A percentile compares a stretch with the other conserved stretches of the same genome.
Conservation (phyloP, 1,140 invertebrate species). For the Leptopilina boulardi region DNA sequence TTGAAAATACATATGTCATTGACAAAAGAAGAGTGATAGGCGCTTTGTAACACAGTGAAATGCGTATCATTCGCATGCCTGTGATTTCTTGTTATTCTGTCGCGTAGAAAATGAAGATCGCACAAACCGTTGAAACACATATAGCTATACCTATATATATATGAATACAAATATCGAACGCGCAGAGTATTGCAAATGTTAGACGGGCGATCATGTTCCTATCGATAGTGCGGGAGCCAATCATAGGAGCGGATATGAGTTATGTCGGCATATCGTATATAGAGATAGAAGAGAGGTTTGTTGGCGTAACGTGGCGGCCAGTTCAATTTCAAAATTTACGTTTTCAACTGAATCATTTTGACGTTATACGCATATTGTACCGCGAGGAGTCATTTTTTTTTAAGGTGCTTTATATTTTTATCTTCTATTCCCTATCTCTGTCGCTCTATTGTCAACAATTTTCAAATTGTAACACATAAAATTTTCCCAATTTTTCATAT, state of each 20-base stretch:
- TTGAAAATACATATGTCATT: conserved; percentile 18
- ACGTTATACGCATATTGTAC: neutral
- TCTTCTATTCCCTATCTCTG: neutral
- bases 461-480: too few relatives aligned
- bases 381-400: neutral
- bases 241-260: conserved; percentile 27
- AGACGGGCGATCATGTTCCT: conserved; percentile 21
- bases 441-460: too few relatives aligned
- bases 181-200: neutral
- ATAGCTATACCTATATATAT: too few relatives aligned
- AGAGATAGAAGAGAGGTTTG: neutral
- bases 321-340: conserved; percentile 21
- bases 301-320: neutral
- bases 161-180: neutral
- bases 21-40: conserved; percentile 6
- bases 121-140: neutral
- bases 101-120: conserved; percentile 5
- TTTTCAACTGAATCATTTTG: neutral
- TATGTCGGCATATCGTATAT: neutral
- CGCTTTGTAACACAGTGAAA: neutral
- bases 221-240: conserved; percentile 20
- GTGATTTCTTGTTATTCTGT: conserved; percentile 22
- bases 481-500: too few relatives aligned
- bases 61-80: conserved; percentile 7
- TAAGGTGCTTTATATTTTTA: neutral